Base-by-base conservation (phyloP, 1,140 invertebrate genomes). In the Drosophila azteca region DNA sequence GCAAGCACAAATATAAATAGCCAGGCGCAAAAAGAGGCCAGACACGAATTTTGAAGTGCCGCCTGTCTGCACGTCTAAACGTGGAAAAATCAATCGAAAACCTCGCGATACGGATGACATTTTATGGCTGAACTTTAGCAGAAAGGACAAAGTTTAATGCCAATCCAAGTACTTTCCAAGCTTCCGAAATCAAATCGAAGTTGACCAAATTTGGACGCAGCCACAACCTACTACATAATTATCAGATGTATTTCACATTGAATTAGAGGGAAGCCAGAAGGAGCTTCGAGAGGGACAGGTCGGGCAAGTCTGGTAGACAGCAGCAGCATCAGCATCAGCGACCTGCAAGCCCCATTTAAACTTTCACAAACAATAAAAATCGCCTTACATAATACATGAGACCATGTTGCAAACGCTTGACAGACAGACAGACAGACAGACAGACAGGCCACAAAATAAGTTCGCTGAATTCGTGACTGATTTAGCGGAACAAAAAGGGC, bases 361-460 rank as follows among this genome's bases (percentile, higher is more conserved):
- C 67, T 79, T 83, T 79, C 61, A 64, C 60, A 73, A 69, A 69
- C 77, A 84, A 79, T 84, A 77, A 84, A 79, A 68, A 58, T 77
- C 67, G 53, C 61, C 22, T 46, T 84, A 17, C 72, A 84, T 85
- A 69, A 84, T 77, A 77, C 74, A 84, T 84, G 52, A 84, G 72
- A 46, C 64, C 57, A 62, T 57, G 53, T 20, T 44, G 35, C 60
- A 45, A 62, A 45, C 59, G 54, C 65, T 62, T 71, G 65, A 76
- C 77, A 67, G 65, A 76, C 77, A 67, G 77, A 62, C 59, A 68
- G 67, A 62, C 59, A 68, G 67, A 49, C 51, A 46, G 51, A 62
- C 62, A 60, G 54, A 55, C 52, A 71, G 57, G 22, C 57, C 43
- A 61, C 61, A 53, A 48, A 50, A 35, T 49, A 69, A 69, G 66